Evolutionary conservation across 2,113 vertebrate genomes (phyloP), one percentile per base, ranked within the genome.

Genomic region (Chroicocephalus ridibundus): DNA sequence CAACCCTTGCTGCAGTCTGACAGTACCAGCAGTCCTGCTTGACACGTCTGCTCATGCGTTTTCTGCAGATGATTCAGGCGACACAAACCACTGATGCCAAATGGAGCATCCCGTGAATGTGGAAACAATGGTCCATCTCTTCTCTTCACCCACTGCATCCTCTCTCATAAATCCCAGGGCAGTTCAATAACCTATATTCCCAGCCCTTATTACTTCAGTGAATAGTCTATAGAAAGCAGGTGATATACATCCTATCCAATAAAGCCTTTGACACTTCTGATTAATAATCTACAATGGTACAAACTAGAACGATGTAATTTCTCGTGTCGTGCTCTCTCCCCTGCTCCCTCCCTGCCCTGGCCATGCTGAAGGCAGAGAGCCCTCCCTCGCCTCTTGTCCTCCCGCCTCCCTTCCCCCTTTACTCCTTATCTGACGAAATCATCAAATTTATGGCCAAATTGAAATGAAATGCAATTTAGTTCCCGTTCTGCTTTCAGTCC

Each of bases 381-480:
- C 34, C 52, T 88, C 70, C 61, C 72, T 82, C 74, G 76, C 71
- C 32, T n/a, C 54, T 64, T 29, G 19, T 44, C 20, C 42, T 18
- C 11, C 49, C 18, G 0, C 25, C 58, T 65, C 44, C 72, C 51
- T 77, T 81, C 96, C 96, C 98, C 95, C 68, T 93, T 75, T 61
- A 32, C 84, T 91, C 93, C 95, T 97, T 91, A 97, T 88, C 93
- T 92, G 95, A 97, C 64, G 74, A 97, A 97, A 97, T 97, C 97
- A 96, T 97, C 96, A 95, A 90, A 96, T 97, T 97, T 97, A 96
- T 96, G 94, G 94, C 94, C 96, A 98, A 97, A 98, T 98, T 97
- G 97, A 98, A 98, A 98, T 97, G 96, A 98, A 98, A 98, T 97
- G 97, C 97, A 98, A 98, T 98, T 98, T 97, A 97, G 96, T 97